Conservation (phyloP, 2,113 vertebrate species). For the Pogonocichla stellata region DNA sequence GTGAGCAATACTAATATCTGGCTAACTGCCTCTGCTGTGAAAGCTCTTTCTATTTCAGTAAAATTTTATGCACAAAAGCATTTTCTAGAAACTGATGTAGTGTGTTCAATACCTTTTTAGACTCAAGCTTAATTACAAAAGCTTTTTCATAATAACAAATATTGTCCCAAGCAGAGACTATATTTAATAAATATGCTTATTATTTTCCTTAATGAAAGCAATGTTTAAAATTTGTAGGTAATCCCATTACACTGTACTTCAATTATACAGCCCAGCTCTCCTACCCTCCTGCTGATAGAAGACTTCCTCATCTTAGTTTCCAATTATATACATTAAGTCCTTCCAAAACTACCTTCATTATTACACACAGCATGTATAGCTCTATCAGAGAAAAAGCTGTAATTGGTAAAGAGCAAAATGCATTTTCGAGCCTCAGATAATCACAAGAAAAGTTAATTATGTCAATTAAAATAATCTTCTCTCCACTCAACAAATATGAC, state of each 20-base stretch:
- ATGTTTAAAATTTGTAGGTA: constrained; percentile 57
- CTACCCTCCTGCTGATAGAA: constrained; percentile 44
- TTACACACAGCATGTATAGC: constrained; percentile 41
- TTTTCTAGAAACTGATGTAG: constrained; percentile 47
- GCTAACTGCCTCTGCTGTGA: constrained; percentile 43
- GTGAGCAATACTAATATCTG: constrained; percentile 28
- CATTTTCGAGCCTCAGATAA: constrained; percentile 48
- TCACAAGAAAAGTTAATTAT: constrained; percentile 62
- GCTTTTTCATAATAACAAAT: constrained; percentile 65
- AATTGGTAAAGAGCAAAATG: constrained; percentile 28
- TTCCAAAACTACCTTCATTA: constrained; percentile 47
- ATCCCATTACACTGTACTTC: constrained; percentile 60
- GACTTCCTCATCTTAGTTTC: constrained; percentile 30
- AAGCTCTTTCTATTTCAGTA: constrained; percentile 53
- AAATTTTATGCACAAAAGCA: constrained; percentile 45
- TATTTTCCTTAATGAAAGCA: constrained; percentile 68
- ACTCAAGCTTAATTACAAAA: constrained; percentile 55
- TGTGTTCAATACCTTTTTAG: constrained; percentile 41
- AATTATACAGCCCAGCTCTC: constrained; percentile 33
- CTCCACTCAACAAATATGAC: constrained; percentile 42
- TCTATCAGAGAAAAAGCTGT: constrained; percentile 4
- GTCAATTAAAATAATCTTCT: constrained; percentile 65
- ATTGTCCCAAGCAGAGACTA: constrained; percentile 42
- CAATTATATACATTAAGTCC: constrained; percentile 53
- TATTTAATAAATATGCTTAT: constrained; percentile 66